Evolutionary conservation across 2,888 invertebrate genomes (phyloP).

Genomic region (Drosophila demipolita): DNA sequence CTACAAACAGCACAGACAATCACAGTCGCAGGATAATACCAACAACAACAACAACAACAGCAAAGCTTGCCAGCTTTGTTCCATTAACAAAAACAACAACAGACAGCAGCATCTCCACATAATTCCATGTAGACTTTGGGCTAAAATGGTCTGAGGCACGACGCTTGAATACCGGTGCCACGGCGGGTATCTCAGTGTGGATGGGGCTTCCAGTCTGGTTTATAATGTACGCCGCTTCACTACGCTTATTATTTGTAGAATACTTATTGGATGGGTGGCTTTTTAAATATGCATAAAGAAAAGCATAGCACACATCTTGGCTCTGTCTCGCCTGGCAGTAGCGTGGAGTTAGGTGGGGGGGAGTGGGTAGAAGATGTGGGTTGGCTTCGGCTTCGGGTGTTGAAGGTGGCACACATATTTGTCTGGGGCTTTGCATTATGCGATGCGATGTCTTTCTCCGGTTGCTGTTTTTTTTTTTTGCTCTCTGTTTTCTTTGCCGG

Average conservation of each 20-base stretch:
- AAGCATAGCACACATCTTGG: slow-evolving; percentile 58
- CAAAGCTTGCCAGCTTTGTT: slow-evolving; percentile 61
- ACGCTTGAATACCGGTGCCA: slow-evolving; percentile 9
- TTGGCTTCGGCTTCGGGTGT: neutral
- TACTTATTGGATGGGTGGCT: slow-evolving; percentile 71
- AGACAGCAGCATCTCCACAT: slow-evolving; percentile 67
- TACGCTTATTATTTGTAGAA: slow-evolving; percentile 80
- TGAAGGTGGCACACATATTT: slow-evolving; percentile 51
- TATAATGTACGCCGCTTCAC: slow-evolving; percentile 74
- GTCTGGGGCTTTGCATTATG: slow-evolving; percentile 66
- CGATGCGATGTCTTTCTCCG: slow-evolving; percentile 39
- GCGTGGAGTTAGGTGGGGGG: neutral
- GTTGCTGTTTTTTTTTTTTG: slow-evolving; percentile 38
- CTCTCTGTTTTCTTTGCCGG: slow-evolving; percentile 31
- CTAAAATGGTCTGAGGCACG: slow-evolving; percentile 42
- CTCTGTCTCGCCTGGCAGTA: slow-evolving; percentile 31
- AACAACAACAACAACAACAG: slow-evolving; percentile 28
- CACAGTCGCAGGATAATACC: slow-evolving; percentile 76
- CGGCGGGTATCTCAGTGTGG: neutral
- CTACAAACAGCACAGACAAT: slow-evolving; percentile 72
- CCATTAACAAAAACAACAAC: slow-evolving; percentile 75
- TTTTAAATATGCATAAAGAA: slow-evolving; percentile 69
- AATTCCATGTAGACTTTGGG: slow-evolving; percentile 76
- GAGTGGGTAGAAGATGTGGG: neutral
- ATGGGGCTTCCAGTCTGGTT: slow-evolving; percentile 46